Conservation (phyloP, 2,888 invertebrate species). For the Cephonodes hylas region DNA sequence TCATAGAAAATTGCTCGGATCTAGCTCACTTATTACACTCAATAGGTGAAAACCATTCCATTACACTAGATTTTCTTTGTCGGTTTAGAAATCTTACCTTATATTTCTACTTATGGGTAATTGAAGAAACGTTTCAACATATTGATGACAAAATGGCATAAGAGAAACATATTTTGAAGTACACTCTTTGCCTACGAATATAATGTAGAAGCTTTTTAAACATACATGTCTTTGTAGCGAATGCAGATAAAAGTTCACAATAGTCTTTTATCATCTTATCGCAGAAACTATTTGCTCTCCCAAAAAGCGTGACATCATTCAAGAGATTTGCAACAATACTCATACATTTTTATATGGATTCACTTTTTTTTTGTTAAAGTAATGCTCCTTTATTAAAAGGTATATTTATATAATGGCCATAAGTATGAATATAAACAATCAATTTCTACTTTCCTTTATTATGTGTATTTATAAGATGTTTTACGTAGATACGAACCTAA, state of each 20-base stretch:
- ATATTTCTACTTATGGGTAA: not conserved
- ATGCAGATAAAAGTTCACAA: conserved; percentile 2
- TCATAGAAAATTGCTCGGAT: not conserved
- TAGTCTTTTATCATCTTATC: conserved; percentile 35
- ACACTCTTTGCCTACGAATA: too few species aligned
- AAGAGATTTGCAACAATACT: not conserved
- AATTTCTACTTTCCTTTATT: too few species aligned
- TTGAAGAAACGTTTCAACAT: too few species aligned
- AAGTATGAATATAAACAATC: too few species aligned
- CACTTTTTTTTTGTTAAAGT: too few species aligned
- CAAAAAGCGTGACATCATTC: conserved; percentile 17
- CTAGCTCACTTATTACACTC: not conserved
- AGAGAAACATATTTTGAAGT: too few species aligned
- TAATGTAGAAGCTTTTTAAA: not conserved
- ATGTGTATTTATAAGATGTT: too few species aligned
- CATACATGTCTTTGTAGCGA: not conserved
- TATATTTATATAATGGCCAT: too few species aligned
- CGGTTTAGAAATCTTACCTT: not conserved
- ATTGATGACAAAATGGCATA: too few species aligned
- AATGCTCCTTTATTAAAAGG: too few species aligned
- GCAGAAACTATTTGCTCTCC: conserved; percentile 29
- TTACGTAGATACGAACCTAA: too few species aligned
- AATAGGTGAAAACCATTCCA: not conserved
- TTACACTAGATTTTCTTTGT: not conserved
- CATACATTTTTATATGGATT: not conserved